Base-by-base conservation (phyloP, 2,113 vertebrate genomes). In the Orientallactaga bullata region DNA sequence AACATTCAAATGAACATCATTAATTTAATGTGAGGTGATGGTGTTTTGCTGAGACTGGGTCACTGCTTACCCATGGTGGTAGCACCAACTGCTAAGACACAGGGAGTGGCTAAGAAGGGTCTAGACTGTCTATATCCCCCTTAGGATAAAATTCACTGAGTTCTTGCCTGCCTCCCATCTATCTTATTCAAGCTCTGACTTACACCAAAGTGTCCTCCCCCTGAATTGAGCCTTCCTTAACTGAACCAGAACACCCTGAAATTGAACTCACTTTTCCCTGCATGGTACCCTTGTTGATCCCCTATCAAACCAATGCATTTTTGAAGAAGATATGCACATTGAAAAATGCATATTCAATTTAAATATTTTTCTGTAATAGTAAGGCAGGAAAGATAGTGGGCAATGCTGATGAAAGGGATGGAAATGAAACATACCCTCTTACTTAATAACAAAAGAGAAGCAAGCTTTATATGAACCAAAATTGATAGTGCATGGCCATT, bases 1-100 rank as follows among this genome's bases (percentile, higher is more conserved):
- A 95, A 93, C 90, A 93, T 88, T 86, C 32, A 96, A 96, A 97
- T 96, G 96, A 97, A 79, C 95, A 93, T 94, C 94, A 96, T 97
- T 96, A 96, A 96, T 97, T 93, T 96, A 88, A 93, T 94, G 93
- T 32, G 79, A 95, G 82, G 95, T 80, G 93, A 96, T 92, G 85
- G 88, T 95, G 85, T 96, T 97, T 96, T 88, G 82, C 82, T 76
- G 82, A 91, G 85, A 55, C 35, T 21, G 79, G 74, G 85, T 94
- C 92, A 51, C 96, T 94, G 90, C 94, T 91, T 60, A 1, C 86
- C 63, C 94, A 77, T 3, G 66, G 51, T 35, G 92, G 82, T 74
- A 26, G 47, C 51, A 90, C 68, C 15, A 5, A 82, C 69, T 35
- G 37, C 69, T 79, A n/a, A 89, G 77, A 58, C 85, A 28, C 82